Evolutionary conservation across 2,888 invertebrate species (phyloP), one percentile per base, ranked within the genome.

Genomic region (Clepsis dumicolana): DNA sequence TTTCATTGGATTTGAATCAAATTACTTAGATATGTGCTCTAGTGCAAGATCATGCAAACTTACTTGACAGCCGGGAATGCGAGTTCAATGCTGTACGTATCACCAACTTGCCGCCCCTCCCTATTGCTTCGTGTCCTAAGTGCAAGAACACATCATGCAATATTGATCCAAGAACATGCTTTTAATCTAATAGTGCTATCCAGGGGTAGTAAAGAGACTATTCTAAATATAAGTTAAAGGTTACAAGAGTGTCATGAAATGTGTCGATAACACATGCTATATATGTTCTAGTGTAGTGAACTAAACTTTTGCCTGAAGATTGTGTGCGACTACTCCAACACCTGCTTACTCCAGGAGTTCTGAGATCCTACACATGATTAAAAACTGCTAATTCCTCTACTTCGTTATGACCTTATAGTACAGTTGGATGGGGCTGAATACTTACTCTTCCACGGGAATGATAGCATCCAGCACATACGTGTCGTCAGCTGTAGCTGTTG

Each of bases 61-160:
- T 96, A 98, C 98, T 97, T 98, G 94, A 97, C 95, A 84, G 98
- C 96, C 86, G 98, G 98, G 96, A 98, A 98, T 87, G 97, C 96
- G 91, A 98, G 97, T 94, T 97, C 97, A 89, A 98, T 95, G 94
- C 95, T 96, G 95, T 98, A 98, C 80, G 97, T 97, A 93, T 98
- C 97, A 88, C 97, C 97, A 88, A 96, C 96, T 94, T 97, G 97
- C 85, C 97, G 95, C 88, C 97, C 96, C 94, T 97, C 97, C 89
- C 97, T 96, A 91, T 89, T 91, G 90, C 92, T 92, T 84, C 93
- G 91, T 86, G 94, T 94, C 96, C 96, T 96, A 95, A 94, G 95
- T 94, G 94, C 94, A 86, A 95, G 76, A 88, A 78, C 89, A 90
- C 86, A 88, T 86, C 92, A 92, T 93, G 92, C 93, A 90, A 80